Conservation (phyloP, 1,140 invertebrate species). For the Heliothis subflexa region DNA sequence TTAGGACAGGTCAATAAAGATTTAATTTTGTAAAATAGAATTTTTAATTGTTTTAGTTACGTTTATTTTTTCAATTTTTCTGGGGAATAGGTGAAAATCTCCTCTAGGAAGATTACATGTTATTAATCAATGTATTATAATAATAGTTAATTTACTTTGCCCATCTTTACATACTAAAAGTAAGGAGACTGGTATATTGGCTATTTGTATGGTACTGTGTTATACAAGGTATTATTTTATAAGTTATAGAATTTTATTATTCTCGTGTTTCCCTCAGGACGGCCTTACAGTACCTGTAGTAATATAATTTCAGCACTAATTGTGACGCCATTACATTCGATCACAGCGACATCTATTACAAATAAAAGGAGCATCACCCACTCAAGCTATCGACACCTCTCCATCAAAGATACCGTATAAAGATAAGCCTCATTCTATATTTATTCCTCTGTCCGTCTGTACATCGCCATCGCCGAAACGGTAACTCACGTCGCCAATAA, state of each 20-base stretch:
- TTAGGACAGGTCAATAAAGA: no score
- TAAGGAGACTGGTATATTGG: no score
- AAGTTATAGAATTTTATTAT: not conserved
- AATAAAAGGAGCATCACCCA: slow-evolving; percentile 47
- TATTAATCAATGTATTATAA: no score
- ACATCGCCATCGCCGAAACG: slow-evolving; percentile 67
- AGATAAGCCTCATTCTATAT: slow-evolving; percentile 71
- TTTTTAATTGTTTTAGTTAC: not conserved
- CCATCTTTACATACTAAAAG: no score
- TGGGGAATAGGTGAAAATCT: no score
- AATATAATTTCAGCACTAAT: slow-evolving; percentile 16
- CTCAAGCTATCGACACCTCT: slow-evolving; percentile 63
- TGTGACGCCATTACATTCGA: slow-evolving; percentile 13
- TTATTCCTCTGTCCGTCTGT: slow-evolving; percentile 74
- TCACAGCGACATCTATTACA: slow-evolving; percentile 40
- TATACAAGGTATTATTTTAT: no score
- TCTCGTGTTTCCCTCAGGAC: not conserved
- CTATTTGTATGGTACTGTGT: no score
- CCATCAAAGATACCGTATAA: slow-evolving; percentile 67
- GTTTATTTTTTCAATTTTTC: not conserved
- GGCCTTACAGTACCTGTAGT: not conserved
- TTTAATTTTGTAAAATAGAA: not conserved
- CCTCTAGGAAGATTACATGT: no score
- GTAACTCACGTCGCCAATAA: slow-evolving; percentile 78
- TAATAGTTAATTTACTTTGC: no score